phyloP scores from a whole-genome alignment of 2,888 invertebrate species.

The Pseudanteris insignis region DNA sequence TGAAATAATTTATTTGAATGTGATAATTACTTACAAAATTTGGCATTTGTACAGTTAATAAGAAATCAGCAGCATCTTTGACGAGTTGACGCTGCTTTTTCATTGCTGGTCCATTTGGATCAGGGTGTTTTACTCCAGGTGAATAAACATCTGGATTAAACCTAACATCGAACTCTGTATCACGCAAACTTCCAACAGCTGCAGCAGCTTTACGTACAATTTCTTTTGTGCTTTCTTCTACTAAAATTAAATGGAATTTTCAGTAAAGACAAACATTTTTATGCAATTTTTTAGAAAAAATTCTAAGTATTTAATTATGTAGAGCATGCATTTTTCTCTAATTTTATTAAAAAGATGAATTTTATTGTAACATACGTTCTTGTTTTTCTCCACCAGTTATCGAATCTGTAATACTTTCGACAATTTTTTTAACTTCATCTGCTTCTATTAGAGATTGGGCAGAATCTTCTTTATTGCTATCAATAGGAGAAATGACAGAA shows the following conservation, averaged over 20 bases:
- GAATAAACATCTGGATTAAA: conserved; percentile 99
- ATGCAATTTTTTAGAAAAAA: too few relatives aligned
- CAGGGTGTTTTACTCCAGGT: conserved; percentile 87
- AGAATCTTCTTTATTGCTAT: conserved; percentile 63
- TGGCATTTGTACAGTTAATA: conserved; percentile 93
- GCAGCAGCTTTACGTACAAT: conserved; percentile 89
- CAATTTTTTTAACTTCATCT: conserved; percentile 90
- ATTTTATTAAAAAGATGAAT: too few relatives aligned
- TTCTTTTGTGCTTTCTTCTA: conserved; percentile 87
- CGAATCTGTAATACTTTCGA: conserved; percentile 86
- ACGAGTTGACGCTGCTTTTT: conserved; percentile 89
- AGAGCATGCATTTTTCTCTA: too few relatives aligned
- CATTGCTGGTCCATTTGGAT: conserved; percentile 75
- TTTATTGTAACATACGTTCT: conserved; percentile 73
- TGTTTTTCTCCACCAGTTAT: conserved; percentile 79
- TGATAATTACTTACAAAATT: conserved; percentile 77
- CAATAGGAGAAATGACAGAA: conserved; percentile 50
- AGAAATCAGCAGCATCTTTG: conserved; percentile 94
- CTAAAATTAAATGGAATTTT: conserved; percentile 63
- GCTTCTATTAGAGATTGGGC: conserved; percentile 70
- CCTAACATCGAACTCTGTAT: conserved; percentile 94
- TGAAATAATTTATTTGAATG: not conserved
- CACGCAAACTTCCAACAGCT: conserved; percentile 93
- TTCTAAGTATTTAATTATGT: too few relatives aligned
- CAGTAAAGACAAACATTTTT: conserved; percentile 1